Evolutionary conservation across 2,888 invertebrate genomes (phyloP).

Genomic region (Lagria hirta): DNA sequence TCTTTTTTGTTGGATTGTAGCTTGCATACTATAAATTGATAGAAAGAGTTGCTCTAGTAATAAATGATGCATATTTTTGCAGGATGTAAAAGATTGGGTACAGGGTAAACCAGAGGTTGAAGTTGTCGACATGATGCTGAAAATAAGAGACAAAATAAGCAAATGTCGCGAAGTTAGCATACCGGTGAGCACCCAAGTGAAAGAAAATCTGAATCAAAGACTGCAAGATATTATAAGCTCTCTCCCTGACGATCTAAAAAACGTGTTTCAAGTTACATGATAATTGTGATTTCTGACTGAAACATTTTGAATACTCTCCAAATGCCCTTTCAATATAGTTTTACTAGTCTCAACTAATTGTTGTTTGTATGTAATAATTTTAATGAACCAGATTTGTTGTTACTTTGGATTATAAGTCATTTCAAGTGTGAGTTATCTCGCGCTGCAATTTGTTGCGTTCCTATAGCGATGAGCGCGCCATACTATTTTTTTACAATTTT

Average conservation of each 20-base stretch:
- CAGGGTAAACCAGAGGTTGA: slow-evolving; percentile 93
- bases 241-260: slow-evolving; percentile 84
- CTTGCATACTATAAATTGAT: too few species aligned
- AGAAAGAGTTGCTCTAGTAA: too few species aligned
- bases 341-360: too few species aligned
- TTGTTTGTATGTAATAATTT: too few species aligned
- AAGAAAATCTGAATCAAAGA: slow-evolving; percentile 67
- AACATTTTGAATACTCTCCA: background rate
- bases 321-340: background rate
- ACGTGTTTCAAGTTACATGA: slow-evolving; percentile 66
- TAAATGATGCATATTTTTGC: slow-evolving; percentile 47
- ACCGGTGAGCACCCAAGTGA: slow-evolving; percentile 62
- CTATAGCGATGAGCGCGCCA: slow-evolving; percentile 3
- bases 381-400: slow-evolving; percentile 17
- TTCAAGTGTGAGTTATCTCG: too few species aligned
- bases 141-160: slow-evolving; percentile 86
- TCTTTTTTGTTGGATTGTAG: too few species aligned
- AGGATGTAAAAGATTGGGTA: slow-evolving; percentile 91
- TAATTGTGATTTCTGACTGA: slow-evolving; percentile 32
- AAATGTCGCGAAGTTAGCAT: slow-evolving; percentile 57
- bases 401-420: slow-evolving; percentile 16
- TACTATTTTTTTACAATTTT: slow-evolving; percentile 20
- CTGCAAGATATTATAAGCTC: slow-evolving; percentile 80
- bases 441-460: too few species aligned
- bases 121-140: slow-evolving; percentile 94